These are phyloP conservation scores for Bos javanicus DNA, from an alignment of 2,113 vertebrate genomes.

Conservation along the genomic window DNA sequence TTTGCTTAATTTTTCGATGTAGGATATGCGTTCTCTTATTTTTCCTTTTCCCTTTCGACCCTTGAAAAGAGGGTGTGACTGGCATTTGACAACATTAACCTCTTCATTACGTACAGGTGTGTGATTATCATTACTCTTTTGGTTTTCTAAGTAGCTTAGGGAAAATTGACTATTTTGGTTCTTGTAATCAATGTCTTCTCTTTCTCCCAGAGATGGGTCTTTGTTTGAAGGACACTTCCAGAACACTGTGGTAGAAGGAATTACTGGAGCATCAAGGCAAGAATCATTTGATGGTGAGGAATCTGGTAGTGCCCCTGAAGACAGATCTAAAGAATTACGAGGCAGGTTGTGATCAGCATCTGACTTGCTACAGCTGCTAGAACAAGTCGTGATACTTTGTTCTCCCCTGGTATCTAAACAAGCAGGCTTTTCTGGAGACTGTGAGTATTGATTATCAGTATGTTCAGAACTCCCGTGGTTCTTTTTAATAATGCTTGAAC, in stretches of 20 bases:
- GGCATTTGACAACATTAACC: background rate
- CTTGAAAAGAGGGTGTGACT: constrained; percentile 60
- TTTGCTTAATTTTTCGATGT: constrained; percentile 62
- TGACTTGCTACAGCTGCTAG: constrained; percentile 1
- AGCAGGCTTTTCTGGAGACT: background rate
- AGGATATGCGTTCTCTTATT: constrained; percentile 52
- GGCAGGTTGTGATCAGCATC: background rate
- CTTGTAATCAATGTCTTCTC: constrained; percentile 48
- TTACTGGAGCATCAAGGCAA: constrained; percentile 19
- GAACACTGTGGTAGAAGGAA: constrained; percentile 7
- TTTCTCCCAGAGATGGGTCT: constrained; percentile 47
- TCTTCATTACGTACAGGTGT: background rate
- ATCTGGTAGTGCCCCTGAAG: background rate
- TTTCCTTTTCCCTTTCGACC: constrained; percentile 58
- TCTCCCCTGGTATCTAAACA: background rate
- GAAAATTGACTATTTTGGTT: constrained; percentile 22
- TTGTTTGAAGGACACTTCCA: constrained; percentile 40
- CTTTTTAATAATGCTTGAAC: background rate
- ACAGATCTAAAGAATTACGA: background rate
- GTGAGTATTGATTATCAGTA: background rate
- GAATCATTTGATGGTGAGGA: constrained; percentile 36
- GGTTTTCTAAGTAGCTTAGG: background rate
- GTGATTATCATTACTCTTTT: background rate
- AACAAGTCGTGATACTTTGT: background rate
- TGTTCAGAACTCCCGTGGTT: background rate